Percentiles rank a stretch among this genome's conserved stretches.
Conservation (phyloP, 2,797 vertebrate genomes). For the Enteromius thamalakanensis region DNA sequence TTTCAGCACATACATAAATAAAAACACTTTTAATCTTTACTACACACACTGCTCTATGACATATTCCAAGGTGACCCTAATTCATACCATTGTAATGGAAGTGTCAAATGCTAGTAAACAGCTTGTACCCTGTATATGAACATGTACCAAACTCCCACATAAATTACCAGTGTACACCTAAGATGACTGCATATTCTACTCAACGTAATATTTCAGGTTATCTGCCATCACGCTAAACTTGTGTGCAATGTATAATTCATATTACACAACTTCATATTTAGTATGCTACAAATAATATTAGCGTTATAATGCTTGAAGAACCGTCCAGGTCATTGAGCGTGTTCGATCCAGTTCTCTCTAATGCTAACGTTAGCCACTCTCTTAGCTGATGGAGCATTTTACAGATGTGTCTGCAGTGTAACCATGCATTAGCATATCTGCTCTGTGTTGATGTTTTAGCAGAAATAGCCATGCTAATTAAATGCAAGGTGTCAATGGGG, state of each 20-base stretch:
- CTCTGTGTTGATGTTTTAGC: conserved; percentile 24
- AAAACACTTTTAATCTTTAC: conserved; percentile 3
- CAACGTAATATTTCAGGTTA: conserved; percentile 2
- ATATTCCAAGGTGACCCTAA: not conserved
- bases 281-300: not conserved
- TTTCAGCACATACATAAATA: conserved; percentile 13
- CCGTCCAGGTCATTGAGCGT: conserved; percentile 31
- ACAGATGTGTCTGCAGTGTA: not conserved
- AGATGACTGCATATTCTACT: not conserved
- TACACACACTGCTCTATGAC: not conserved
- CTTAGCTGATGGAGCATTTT: conserved; percentile 53
- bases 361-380: conserved; percentile 33
- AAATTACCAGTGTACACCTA: conserved; percentile 2
- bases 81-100: conserved; percentile 1
- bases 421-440: conserved; percentile 27
- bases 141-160: not conserved
- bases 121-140: not conserved
- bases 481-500: conserved; percentile 18
- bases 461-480: conserved; percentile 33
- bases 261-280: not conserved
- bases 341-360: conserved; percentile 45
- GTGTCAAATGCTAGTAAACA: not conserved
- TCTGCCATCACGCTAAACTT: not conserved
- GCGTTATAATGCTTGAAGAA: not conserved
- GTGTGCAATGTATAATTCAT: not conserved